Percentiles rank a stretch among this genome's conserved stretches.
Conservation (phyloP, 92 coral and sea anemone genomes). For the Nematostella vectensis region DNA sequence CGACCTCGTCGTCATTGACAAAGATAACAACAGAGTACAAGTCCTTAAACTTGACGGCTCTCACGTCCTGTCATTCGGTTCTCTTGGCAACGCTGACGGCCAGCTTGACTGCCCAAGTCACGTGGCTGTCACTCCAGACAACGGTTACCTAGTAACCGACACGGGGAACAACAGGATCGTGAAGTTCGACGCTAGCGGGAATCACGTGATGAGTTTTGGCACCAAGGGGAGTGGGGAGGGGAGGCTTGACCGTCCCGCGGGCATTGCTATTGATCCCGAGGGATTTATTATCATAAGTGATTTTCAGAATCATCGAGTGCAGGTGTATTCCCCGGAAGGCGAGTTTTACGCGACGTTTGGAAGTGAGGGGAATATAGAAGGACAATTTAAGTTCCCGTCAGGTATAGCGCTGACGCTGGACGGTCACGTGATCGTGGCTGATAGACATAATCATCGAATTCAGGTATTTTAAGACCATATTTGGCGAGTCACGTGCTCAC, state of each 20-base stretch:
- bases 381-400: conserved; percentile 74
- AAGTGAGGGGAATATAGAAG: conserved; percentile 71
- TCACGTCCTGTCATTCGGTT: conserved; percentile 50
- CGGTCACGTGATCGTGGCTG: conserved; percentile 75
- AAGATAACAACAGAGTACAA: conserved; percentile 83
- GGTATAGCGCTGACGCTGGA: conserved; percentile 67
- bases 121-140: conserved; percentile 60
- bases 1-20: conserved; percentile 62
- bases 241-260: conserved; percentile 77
- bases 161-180: conserved; percentile 85
- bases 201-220: conserved; percentile 49
- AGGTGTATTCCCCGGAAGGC: conserved; percentile 62
- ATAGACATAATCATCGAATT: conserved; percentile 78
- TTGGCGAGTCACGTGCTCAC: too few species aligned
- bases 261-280: conserved; percentile 70
- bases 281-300: conserved; percentile 69
- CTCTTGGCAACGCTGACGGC: conserved; percentile 61
- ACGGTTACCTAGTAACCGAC: conserved; percentile 78
- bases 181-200: conserved; percentile 60
- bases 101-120: conserved; percentile 74
- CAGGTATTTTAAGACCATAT: conserved; percentile 61
- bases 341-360: conserved; percentile 67
- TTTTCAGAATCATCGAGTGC: conserved; percentile 79
- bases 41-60: conserved; percentile 73
- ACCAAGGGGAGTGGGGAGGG: conserved; percentile 63